Evolutionary conservation across 1,140 invertebrate species (phyloP).

Genomic region (Lasioglossum baleicum): DNA sequence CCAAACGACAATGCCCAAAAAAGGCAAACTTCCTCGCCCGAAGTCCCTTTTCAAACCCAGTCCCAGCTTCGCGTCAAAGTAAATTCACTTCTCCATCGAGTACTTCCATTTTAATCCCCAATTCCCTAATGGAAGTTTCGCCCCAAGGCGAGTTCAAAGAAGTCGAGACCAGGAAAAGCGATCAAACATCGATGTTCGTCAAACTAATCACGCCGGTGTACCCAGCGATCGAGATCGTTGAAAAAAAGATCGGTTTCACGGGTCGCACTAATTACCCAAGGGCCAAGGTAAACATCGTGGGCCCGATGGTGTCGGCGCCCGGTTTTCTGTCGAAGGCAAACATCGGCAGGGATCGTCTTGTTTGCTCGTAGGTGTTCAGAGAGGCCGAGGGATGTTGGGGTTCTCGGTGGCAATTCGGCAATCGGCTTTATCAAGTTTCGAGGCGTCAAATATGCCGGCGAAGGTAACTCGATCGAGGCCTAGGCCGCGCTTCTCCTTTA

Average conservation of each 20-base stretch:
- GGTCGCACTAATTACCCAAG: constrained; percentile 7
- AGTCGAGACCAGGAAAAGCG: not conserved
- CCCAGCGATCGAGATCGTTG: too few relatives aligned
- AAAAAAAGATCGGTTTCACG: not conserved
- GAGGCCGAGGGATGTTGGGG: not conserved
- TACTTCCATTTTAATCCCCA: not conserved
- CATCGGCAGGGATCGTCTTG: too few relatives aligned
- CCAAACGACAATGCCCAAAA: too few relatives aligned
- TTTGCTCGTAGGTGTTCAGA: too few relatives aligned
- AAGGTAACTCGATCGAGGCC: constrained; percentile 1
- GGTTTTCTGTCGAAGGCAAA: too few relatives aligned
- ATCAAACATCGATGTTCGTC: constrained; percentile 12
- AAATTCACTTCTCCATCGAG: not conserved
- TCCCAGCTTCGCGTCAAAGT: too few relatives aligned
- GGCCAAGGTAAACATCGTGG: not conserved
- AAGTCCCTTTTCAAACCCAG: too few relatives aligned
- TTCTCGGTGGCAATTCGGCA: constrained; percentile 70
- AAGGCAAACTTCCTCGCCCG: too few relatives aligned
- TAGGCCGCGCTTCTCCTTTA: too few relatives aligned
- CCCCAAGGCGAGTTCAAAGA: not conserved
- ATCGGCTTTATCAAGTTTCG: constrained; percentile 71
- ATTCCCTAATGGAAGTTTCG: not conserved
- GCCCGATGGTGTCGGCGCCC: not conserved
- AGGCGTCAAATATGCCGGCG: constrained; percentile 63
- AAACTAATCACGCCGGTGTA: constrained; percentile 14